These are phyloP conservation scores for Cheilosia impressa DNA, from an alignment of 2,888 invertebrate genomes.

Conservation along the genomic window DNA sequence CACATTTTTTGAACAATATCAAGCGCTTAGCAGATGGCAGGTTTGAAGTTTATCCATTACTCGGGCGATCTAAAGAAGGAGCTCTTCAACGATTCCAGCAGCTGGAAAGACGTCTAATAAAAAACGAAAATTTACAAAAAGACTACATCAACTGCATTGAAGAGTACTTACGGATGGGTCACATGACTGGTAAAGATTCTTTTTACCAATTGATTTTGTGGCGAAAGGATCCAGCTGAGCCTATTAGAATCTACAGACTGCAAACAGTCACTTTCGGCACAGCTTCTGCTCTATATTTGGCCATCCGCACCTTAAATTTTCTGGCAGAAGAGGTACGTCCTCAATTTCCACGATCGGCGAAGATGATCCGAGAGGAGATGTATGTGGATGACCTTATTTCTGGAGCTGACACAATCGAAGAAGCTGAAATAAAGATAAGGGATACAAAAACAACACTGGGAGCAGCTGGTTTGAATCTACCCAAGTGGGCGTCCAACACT, in stretches of 20 bases:
- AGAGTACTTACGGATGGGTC: constrained; percentile 17
- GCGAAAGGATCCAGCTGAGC: not conserved
- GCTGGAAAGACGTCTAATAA: constrained; percentile 6
- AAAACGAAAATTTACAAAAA: not conserved
- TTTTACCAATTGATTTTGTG: constrained; percentile 2
- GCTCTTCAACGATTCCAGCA: constrained; percentile 15
- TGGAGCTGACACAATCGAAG: not conserved
- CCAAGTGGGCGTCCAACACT: constrained; percentile 22
- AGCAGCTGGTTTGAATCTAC: constrained; percentile 8
- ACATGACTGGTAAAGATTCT: constrained; percentile 9
- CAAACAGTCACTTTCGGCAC: constrained; percentile 4
- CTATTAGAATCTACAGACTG: constrained; percentile 7
- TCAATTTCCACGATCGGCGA: not conserved
- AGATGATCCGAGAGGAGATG: constrained; percentile 11
- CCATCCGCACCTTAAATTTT: constrained; percentile 9
- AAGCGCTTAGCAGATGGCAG: constrained; percentile 4
- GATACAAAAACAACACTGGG: not conserved
- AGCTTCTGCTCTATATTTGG: constrained; percentile 22
- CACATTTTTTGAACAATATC: constrained; percentile 14
- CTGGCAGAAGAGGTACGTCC: not conserved
- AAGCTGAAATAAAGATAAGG: not conserved
- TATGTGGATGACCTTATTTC: constrained; percentile 19
- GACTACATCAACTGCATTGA: constrained; percentile 15
- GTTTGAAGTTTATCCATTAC: constrained; percentile 3
- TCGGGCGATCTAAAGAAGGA: constrained; percentile 34